phyloP scores from a whole-genome alignment of 1,140 invertebrate genomes.

The Berghia stephanieae region DNA sequence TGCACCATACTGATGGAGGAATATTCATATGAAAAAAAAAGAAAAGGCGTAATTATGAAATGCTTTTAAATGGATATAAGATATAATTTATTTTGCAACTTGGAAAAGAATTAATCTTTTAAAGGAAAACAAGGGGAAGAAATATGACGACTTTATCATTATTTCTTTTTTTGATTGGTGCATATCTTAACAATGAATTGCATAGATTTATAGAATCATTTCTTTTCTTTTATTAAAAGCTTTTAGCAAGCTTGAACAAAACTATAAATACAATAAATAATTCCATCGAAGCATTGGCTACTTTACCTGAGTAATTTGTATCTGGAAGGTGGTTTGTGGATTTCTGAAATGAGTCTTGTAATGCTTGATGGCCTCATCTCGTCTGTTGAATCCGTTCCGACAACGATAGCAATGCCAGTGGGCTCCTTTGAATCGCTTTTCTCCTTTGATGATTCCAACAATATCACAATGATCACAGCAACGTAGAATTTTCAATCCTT shows the following conservation, averaged over 20 bases:
- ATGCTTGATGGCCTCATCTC: constrained; percentile 67
- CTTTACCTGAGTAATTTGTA: constrained; percentile 66
- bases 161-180: not conserved
- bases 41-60: no score
- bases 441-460: constrained; percentile 67
- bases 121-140: no score
- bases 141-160: not conserved
- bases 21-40: no score
- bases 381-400: constrained; percentile 66
- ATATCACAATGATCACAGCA: constrained; percentile 68
- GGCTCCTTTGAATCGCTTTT: constrained; percentile 67
- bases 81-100: no score
- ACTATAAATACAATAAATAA: not conserved
- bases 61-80: no score
- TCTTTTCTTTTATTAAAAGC: not conserved
- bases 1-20: no score
- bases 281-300: not conserved
- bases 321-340: constrained; percentile 68
- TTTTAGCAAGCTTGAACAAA: not conserved
- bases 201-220: no score
- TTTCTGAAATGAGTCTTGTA: constrained; percentile 68
- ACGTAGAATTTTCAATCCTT: constrained; percentile 65
- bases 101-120: no score
- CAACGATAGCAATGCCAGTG: constrained; percentile 68
- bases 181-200: not conserved